phyloP scores from a whole-genome alignment of 2,888 invertebrate species.

The Ectemnius cavifrons region DNA sequence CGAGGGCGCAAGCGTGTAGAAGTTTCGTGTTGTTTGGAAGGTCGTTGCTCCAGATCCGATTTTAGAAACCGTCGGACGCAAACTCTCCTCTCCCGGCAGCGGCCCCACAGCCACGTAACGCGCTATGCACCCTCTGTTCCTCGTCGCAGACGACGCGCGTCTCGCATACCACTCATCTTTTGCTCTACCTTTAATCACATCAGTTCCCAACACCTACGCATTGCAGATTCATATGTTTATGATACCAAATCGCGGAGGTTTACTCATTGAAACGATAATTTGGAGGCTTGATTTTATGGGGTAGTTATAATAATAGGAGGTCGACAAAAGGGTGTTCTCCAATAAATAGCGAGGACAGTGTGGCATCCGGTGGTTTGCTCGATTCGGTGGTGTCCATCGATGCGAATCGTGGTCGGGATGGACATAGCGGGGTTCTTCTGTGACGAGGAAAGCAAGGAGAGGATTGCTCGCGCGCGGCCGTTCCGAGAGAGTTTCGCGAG shows the following conservation, averaged over 20 bases:
- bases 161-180: not conserved
- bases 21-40: constrained; percentile 74
- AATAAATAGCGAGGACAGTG: too few relatives aligned
- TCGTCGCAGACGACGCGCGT: constrained; percentile 1
- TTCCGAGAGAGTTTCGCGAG: constrained; percentile 53
- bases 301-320: too few relatives aligned
- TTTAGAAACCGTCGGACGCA: constrained; percentile 71
- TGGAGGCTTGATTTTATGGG: too few relatives aligned
- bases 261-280: too few relatives aligned
- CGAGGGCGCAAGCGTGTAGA: constrained; percentile 45
- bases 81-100: constrained; percentile 53
- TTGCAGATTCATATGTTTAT: too few relatives aligned
- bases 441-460: not conserved
- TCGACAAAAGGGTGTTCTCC: too few relatives aligned
- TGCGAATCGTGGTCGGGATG: constrained; percentile 50
- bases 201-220: too few relatives aligned
- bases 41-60: constrained; percentile 77
- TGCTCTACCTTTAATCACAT: not conserved
- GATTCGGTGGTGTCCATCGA: constrained; percentile 43
- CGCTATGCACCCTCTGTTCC: constrained; percentile 29
- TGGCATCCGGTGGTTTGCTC: constrained; percentile 6
- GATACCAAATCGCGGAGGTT: too few relatives aligned
- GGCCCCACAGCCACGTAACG: constrained; percentile 58
- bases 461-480: not conserved
- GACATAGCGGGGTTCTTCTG: constrained; percentile 11